Evolutionary conservation across 2,888 invertebrate species (phyloP).

Genomic region (Dioctria rufipes): DNA sequence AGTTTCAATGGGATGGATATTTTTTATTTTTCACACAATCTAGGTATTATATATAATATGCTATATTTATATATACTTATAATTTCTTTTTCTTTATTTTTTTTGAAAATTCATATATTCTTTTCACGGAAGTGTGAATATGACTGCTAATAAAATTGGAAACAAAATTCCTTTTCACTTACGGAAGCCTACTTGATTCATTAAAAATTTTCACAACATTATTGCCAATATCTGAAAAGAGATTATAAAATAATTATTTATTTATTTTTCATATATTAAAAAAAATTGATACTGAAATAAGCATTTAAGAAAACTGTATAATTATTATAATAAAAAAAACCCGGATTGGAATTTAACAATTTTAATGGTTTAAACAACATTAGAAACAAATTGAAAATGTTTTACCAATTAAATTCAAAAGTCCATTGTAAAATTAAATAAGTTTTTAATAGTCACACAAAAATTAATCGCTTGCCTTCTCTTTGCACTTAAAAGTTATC

Average conservation of each 20-base stretch:
- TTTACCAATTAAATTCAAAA: neutral
- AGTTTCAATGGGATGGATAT: neutral
- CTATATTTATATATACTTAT: neutral
- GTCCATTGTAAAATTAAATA: neutral
- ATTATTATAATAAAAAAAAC: neutral
- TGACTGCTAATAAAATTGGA: neutral
- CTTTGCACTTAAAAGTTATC: neutral
- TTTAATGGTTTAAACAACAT: neutral
- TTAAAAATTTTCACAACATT: neutral
- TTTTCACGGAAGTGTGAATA: neutral
- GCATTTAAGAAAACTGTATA: neutral
- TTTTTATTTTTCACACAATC: neutral
- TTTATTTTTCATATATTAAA: neutral
- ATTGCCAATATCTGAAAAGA: neutral
- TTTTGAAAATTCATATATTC: neutral
- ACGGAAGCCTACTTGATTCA: slow-evolving; percentile 10
- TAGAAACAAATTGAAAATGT: neutral
- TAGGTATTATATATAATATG: neutral
- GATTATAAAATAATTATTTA: neutral
- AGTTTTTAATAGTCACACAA: neutral
- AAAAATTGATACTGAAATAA: neutral
- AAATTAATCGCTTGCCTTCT: neutral
- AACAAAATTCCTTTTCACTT: slow-evolving; percentile 6
- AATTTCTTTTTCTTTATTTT: neutral
- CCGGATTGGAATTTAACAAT: neutral